phyloP scores from a whole-genome alignment of 2,888 invertebrate species.

The Trichogramma evanescens region DNA sequence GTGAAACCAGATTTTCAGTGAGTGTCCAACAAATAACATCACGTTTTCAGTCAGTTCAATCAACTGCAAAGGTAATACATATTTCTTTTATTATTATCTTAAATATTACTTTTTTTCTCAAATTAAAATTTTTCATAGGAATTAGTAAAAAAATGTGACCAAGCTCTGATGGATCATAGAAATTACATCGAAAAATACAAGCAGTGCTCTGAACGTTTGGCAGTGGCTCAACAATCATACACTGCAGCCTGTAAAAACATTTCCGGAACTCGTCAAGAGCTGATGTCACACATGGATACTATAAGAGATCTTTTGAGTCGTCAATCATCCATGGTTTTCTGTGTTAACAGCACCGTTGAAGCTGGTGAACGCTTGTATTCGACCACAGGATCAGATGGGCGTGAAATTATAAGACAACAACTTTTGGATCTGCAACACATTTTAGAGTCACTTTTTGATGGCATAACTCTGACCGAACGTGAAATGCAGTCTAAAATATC shows the following conservation, averaged over 20 bases:
- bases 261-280: conserved; percentile 58
- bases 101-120: not conserved
- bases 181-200: conserved; percentile 76
- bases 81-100: not conserved
- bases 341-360: conserved; percentile 79
- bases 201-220: conserved; percentile 75
- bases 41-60: conserved; percentile 81
- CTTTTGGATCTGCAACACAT: conserved; percentile 77
- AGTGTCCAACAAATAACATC: conserved; percentile 85
- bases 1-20: conserved; percentile 79
- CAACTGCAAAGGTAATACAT: conserved; percentile 64
- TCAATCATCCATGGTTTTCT: conserved; percentile 65
- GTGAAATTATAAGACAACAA: conserved; percentile 76
- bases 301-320: conserved; percentile 69
- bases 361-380: conserved; percentile 81
- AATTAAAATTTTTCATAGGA: conserved; percentile 49
- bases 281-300: conserved; percentile 62
- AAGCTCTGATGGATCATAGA: conserved; percentile 75
- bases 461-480: conserved; percentile 68
- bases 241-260: conserved; percentile 58
- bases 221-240: conserved; percentile 66
- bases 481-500: conserved; percentile 76
- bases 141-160: conserved; percentile 85
- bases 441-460: conserved; percentile 74
- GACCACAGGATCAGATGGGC: conserved; percentile 78